These are phyloP conservation scores for Austrofundulus limnaeus DNA, from an alignment of 2,113 vertebrate species.

Conservation along the genomic window DNA sequence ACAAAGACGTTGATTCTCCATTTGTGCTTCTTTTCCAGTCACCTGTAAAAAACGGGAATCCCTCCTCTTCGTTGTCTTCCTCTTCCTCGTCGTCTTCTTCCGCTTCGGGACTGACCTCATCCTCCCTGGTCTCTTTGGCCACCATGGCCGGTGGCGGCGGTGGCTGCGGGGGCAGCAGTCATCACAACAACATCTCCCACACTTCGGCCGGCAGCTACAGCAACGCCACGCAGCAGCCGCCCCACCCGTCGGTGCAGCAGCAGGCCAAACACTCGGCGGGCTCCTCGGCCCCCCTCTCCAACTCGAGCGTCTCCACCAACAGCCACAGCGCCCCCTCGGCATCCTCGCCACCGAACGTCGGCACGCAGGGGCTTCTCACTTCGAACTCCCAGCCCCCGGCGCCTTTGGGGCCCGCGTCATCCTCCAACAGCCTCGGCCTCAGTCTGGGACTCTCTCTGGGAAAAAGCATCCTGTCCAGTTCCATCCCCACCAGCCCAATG, in stretches of 20 bases:
- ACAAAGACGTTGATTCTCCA: background rate
- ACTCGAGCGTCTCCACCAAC: conserved; percentile 47
- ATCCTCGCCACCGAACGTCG: conserved; percentile 62
- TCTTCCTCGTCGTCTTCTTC: conserved; percentile 76
- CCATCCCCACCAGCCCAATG: conserved; percentile 54
- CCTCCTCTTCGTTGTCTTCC: conserved; percentile 80
- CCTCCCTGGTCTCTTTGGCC: conserved; percentile 76
- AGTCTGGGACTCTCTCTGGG: conserved; percentile 64
- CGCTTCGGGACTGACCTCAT: conserved; percentile 70
- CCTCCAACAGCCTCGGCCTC: conserved; percentile 70
- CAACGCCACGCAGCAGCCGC: conserved; percentile 76
- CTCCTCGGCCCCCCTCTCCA: conserved; percentile 35
- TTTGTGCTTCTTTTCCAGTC: conserved; percentile 72
- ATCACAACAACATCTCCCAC: conserved; percentile 66
- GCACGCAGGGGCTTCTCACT: conserved; percentile 44
- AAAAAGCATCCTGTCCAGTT: conserved; percentile 45
- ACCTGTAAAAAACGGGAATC: conserved; percentile 89
- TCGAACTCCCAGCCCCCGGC: conserved; percentile 51
- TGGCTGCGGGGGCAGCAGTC: conserved; percentile 52
- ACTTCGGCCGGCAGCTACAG: conserved; percentile 75
- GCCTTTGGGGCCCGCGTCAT: conserved; percentile 28
- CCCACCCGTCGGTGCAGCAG: conserved; percentile 59
- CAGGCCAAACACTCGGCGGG: conserved; percentile 64
- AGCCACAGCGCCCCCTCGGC: conserved; percentile 47
- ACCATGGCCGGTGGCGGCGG: conserved; percentile 56